phyloP scores from a whole-genome alignment of 1,140 invertebrate genomes.

The Ericerus pela region DNA sequence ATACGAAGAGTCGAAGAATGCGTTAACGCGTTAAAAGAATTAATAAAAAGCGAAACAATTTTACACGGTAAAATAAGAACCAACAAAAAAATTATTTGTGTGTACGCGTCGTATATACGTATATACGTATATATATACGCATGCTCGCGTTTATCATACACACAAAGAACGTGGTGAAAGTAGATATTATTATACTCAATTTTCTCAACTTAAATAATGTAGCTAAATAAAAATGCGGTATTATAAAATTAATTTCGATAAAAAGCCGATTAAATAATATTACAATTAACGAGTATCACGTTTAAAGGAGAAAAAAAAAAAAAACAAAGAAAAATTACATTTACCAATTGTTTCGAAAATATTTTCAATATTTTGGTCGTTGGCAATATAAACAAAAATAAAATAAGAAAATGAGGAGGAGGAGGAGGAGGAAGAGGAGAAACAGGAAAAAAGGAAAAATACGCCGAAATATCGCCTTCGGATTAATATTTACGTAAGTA shows the following conservation, averaged over 20 bases:
- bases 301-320: background rate
- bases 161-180: too few relatives aligned
- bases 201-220: constrained; percentile 7
- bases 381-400: background rate
- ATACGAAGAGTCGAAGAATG: constrained; percentile 6
- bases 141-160: too few relatives aligned
- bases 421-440: background rate
- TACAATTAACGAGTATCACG: constrained; percentile 8
- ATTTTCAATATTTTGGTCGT: constrained; percentile 1
- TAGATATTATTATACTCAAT: too few relatives aligned
- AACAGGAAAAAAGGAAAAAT: background rate
- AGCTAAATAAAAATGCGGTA: constrained; percentile 9
- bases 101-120: too few relatives aligned
- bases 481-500: background rate
- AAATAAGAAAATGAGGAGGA: background rate
- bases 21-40: constrained; percentile 11
- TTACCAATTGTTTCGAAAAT: too few relatives aligned
- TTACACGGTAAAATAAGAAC: too few relatives aligned
- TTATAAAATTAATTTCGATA: constrained; percentile 8
- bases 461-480: background rate
- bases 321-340: background rate
- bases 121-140: too few relatives aligned
- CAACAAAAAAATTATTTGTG: too few relatives aligned
- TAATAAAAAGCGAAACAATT: constrained; percentile 2
- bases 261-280: constrained; percentile 5